A percentile compares a stretch with the other conserved stretches of the same genome.
Evolutionary conservation across 2,888 invertebrate species (phyloP).

Genomic region (Mesopsocus fuscifrons): DNA sequence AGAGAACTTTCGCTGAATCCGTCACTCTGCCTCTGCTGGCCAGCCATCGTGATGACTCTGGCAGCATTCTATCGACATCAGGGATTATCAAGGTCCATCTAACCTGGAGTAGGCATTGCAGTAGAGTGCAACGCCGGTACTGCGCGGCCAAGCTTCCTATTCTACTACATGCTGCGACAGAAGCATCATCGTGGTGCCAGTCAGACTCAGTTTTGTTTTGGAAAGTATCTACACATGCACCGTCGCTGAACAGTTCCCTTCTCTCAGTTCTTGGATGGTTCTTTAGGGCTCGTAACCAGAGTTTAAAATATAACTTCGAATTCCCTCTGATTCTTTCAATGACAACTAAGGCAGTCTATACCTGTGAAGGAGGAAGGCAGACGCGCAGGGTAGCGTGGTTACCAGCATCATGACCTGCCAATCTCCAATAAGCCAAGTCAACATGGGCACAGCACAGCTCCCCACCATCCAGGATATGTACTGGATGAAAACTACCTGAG

Average conservation of each 20-base stretch:
- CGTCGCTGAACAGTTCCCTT: too few relatives aligned
- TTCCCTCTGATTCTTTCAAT: neutral
- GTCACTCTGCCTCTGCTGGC: neutral
- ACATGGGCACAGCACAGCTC: slow-evolving; percentile 28
- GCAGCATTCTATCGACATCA: slow-evolving; percentile 30
- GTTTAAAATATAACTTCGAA: too few relatives aligned
- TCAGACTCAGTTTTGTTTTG: too few relatives aligned
- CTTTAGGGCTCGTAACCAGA: too few relatives aligned
- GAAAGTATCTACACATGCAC: too few relatives aligned
- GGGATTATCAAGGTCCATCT: too few relatives aligned
- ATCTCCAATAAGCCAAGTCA: slow-evolving; percentile 30
- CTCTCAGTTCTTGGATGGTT: too few relatives aligned
- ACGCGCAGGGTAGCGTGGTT: slow-evolving; percentile 27
- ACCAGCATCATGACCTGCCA: slow-evolving; percentile 30
- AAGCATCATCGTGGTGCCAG: too few relatives aligned
- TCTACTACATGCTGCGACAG: too few relatives aligned
- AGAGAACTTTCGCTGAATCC: neutral
- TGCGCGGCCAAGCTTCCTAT: slow-evolving; percentile 16
- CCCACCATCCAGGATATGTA: slow-evolving; percentile 32
- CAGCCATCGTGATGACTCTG: slow-evolving; percentile 43
- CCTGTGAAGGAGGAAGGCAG: slow-evolving; percentile 28
- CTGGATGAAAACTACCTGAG: slow-evolving; percentile 30
- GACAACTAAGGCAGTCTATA: slow-evolving; percentile 18
- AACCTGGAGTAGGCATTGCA: too few relatives aligned
- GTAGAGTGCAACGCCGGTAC: too few relatives aligned